A percentile compares a stretch with the other conserved stretches of the same genome.
These are phyloP conservation scores for Florisuga fusca DNA, from an alignment of 2,797 vertebrate genomes.

Conservation along the genomic window DNA sequence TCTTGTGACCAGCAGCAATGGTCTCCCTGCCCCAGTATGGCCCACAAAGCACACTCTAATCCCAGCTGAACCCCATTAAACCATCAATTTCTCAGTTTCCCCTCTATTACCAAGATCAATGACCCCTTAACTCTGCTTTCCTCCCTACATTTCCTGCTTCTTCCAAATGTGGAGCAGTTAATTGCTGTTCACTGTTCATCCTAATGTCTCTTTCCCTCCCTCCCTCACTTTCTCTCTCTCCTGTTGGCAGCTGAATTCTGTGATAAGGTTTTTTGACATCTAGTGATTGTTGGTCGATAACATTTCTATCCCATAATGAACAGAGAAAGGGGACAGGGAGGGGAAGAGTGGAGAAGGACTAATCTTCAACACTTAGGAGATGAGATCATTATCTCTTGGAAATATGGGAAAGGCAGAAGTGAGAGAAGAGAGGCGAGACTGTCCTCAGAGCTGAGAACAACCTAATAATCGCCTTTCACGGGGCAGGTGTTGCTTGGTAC, in stretches of 20 bases:
- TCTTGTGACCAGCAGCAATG: background rate
- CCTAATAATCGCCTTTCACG: background rate
- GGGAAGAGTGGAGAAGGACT: background rate
- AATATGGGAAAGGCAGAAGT: conserved; percentile 22
- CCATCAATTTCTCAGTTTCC: conserved; percentile 53
- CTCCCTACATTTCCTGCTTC: conserved; percentile 53
- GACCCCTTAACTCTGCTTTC: conserved; percentile 44
- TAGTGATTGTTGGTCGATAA: conserved; percentile 60
- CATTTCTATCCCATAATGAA: conserved; percentile 60
- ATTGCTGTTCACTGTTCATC: conserved; percentile 54
- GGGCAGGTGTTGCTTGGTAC: background rate
- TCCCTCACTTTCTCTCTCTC: background rate
- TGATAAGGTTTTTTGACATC: conserved; percentile 59
- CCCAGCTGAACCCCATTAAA: conserved; percentile 34
- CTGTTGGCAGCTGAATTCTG: conserved; percentile 58
- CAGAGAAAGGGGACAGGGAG: conserved; percentile 1
- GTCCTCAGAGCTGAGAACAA: conserved; percentile 24
- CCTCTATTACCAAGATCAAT: conserved; percentile 62
- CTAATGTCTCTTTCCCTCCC: conserved; percentile 51
- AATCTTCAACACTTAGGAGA: conserved; percentile 48
- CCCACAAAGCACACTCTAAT: background rate
- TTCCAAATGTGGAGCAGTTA: conserved; percentile 51
- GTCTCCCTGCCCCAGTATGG: background rate
- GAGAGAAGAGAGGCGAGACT: background rate
- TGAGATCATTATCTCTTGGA: conserved; percentile 67